Percentiles rank a stretch among this genome's conserved stretches.
Evolutionary conservation across 2,113 vertebrate genomes (phyloP).

Genomic region (Colinus virginianus): DNA sequence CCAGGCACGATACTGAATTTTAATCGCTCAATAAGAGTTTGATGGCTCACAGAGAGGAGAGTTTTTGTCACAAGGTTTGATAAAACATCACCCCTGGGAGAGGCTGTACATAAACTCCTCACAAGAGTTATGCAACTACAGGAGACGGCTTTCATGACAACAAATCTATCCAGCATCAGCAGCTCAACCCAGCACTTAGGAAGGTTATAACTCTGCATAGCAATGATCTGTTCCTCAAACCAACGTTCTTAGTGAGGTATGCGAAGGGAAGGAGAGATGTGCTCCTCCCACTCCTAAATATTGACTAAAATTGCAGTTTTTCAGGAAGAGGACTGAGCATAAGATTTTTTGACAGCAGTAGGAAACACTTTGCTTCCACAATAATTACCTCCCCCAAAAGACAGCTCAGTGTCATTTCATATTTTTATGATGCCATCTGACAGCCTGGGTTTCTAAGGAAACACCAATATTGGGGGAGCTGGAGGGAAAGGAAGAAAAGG

Average conservation of each 20-base stretch:
- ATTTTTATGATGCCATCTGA: neutral
- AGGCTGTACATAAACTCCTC: conserved; percentile 31
- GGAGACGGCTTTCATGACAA: neutral
- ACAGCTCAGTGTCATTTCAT: neutral
- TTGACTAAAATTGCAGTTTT: neutral
- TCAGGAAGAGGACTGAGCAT: neutral
- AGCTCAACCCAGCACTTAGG: neutral
- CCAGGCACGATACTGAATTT: conserved; percentile 35
- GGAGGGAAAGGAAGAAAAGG: conserved; percentile 5
- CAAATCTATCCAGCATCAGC: neutral
- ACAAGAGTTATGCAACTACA: conserved; percentile 21
- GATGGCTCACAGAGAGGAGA: conserved; percentile 16
- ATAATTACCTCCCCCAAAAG: neutral
- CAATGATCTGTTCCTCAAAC: neutral
- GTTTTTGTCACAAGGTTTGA: conserved; percentile 37
- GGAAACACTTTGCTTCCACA: neutral
- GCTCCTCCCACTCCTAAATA: neutral
- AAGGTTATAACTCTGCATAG: neutral
- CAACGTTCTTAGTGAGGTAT: neutral
- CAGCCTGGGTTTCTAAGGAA: conserved; percentile 51
- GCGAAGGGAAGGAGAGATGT: neutral
- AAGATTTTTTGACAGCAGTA: neutral
- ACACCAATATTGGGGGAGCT: conserved; percentile 40
- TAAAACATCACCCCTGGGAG: conserved; percentile 63
- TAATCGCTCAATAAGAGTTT: neutral